These are phyloP conservation scores for Popillia japonica DNA, from an alignment of 1,140 invertebrate species.

Conservation along the genomic window DNA sequence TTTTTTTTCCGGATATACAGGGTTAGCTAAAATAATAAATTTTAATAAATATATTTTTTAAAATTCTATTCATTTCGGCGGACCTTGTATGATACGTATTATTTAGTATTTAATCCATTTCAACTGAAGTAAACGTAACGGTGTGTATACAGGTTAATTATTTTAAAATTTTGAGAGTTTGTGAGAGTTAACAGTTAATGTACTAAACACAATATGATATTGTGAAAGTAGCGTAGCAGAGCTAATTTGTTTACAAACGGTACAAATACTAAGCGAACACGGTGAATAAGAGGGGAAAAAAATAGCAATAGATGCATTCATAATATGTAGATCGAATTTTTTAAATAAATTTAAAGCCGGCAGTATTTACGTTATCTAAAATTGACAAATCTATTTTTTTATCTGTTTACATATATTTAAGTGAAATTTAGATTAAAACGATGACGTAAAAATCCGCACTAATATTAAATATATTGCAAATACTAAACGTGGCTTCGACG, in stretches of 20 bases:
- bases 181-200: slow-evolving; percentile 15
- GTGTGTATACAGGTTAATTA: slow-evolving; percentile 21
- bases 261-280: not conserved
- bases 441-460: not conserved
- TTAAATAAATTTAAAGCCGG: not conserved
- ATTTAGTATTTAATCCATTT: not conserved
- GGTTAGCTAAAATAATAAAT: no score
- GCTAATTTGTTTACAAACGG: slow-evolving; percentile 15
- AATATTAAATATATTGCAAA: not conserved
- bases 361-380: not conserved
- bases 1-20: no score
- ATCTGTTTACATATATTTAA: not conserved
- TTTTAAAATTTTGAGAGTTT: not conserved
- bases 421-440: not conserved
- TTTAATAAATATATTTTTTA: no score
- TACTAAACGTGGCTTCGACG: not conserved
- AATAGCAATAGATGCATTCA: not conserved
- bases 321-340: not conserved
- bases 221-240: slow-evolving; percentile 20
- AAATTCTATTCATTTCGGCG: no score
- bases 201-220: not conserved
- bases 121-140: not conserved
- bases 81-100: no score
- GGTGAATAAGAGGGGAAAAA: no score
- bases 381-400: not conserved